A percentile compares a stretch with the other conserved stretches of the same genome.
Evolutionary conservation across 2,888 invertebrate genomes (phyloP).

Genomic region (Dendrolimus houi): DNA sequence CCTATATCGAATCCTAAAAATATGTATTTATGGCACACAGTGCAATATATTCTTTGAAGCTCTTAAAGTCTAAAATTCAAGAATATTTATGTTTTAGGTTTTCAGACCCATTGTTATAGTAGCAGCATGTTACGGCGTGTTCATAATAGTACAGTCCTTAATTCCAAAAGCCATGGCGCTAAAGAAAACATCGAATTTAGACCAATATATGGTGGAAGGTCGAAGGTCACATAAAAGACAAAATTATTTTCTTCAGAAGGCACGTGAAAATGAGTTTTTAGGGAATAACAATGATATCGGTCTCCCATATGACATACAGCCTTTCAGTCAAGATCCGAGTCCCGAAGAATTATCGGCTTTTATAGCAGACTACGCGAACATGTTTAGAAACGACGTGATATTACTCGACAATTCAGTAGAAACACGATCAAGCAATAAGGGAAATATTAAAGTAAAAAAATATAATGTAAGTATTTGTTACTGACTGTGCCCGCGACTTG

Average conservation of each 20-base stretch:
- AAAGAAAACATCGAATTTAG: slow-evolving; percentile 33
- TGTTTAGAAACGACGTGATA: slow-evolving; percentile 59
- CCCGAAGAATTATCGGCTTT: slow-evolving; percentile 49
- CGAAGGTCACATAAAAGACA: slow-evolving; percentile 45
- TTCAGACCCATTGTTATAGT: slow-evolving; percentile 27
- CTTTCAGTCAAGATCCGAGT: slow-evolving; percentile 29
- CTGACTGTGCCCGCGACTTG: neutral
- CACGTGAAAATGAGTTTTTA: slow-evolving; percentile 32
- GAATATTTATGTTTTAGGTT: slow-evolving; percentile 31
- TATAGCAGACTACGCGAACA: slow-evolving; percentile 58
- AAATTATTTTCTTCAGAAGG: slow-evolving; percentile 45
- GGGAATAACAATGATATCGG: slow-evolving; percentile 32
- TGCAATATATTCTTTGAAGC: too few species aligned
- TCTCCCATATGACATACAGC: slow-evolving; percentile 27
- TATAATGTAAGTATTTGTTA: slow-evolving; percentile 32
- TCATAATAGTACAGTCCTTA: slow-evolving; percentile 37
- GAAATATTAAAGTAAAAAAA: slow-evolving; percentile 49
- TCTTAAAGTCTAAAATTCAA: neutral
- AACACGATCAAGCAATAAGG: slow-evolving; percentile 57
- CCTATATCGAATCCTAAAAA: too few species aligned
- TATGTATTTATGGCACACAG: too few species aligned
- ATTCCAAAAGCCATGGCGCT: slow-evolving; percentile 38
- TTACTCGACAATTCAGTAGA: slow-evolving; percentile 59
- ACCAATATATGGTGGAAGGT: slow-evolving; percentile 45
- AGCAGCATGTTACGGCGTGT: slow-evolving; percentile 33